Percentiles rank a stretch among this genome's conserved stretches.
Conservation (phyloP, 2,113 vertebrate genomes). For the Phalacrocorax carbo region DNA sequence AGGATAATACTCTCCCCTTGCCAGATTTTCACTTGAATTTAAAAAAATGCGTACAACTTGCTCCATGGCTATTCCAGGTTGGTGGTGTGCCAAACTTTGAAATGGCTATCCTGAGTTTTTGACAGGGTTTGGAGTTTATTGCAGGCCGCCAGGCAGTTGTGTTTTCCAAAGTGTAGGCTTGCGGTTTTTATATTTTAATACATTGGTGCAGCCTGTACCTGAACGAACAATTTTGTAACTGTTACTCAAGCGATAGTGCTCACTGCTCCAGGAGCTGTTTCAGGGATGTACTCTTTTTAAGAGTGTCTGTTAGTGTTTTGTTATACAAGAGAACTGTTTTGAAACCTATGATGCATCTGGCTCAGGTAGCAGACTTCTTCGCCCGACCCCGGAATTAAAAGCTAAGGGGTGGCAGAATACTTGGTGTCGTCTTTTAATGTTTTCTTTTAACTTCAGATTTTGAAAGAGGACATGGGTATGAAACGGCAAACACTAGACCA, state of each 20-base stretch:
- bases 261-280: not conserved
- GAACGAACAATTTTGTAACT: not conserved
- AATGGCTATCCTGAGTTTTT: not conserved
- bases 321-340: not conserved
- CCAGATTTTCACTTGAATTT: not conserved
- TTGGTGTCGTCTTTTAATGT: not conserved
- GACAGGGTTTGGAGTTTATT: not conserved
- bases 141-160: not conserved
- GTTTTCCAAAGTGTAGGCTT: not conserved
- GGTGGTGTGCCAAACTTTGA: not conserved
- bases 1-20: not conserved
- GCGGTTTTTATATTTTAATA: not conserved
- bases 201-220: not conserved
- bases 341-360: not conserved
- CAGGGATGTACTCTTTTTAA: not conserved
- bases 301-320: not conserved
- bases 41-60: not conserved
- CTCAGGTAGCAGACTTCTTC: not conserved
- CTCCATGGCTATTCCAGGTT: not conserved
- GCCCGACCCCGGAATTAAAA: not conserved
- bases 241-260: not conserved
- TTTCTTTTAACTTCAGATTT: conserved; percentile 74
- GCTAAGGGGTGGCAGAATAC: not conserved
- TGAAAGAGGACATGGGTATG: conserved; percentile 96
- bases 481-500: conserved; percentile 87